A percentile compares a stretch with the other conserved stretches of the same genome.
Evolutionary conservation across 2,113 vertebrate genomes (phyloP).

Genomic region (Notothenia rossii): DNA sequence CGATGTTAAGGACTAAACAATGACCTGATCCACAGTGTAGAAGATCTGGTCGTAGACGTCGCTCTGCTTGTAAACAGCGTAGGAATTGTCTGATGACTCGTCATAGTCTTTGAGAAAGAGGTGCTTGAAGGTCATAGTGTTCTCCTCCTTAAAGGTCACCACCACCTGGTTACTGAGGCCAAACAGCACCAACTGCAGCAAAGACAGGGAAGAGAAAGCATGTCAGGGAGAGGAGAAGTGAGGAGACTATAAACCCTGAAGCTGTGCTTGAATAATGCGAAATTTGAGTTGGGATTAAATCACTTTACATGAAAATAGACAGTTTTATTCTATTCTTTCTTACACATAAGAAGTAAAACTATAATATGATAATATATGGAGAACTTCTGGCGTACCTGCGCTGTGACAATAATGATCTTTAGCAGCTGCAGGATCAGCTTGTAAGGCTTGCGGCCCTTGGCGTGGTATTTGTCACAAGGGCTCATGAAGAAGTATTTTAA

Average conservation of each 20-base stretch:
- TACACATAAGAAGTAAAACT: neutral
- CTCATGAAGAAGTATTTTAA: constrained; percentile 97
- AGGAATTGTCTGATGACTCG: constrained; percentile 81
- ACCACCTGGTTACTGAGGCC: constrained; percentile 97
- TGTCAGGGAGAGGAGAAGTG: too few relatives aligned
- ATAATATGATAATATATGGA: neutral
- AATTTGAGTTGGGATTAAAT: neutral
- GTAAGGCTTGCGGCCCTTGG: constrained; percentile 91
- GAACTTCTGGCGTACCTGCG: constrained; percentile 83
- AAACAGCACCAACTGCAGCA: constrained; percentile 90
- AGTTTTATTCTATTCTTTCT: too few relatives aligned
- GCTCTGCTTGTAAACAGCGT: constrained; percentile 87
- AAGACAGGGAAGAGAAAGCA: neutral
- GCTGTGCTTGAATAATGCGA: too few relatives aligned
- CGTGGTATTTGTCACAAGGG: constrained; percentile 93
- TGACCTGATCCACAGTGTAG: constrained; percentile 87
- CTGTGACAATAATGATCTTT: constrained; percentile 92
- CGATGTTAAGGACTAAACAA: too few relatives aligned
- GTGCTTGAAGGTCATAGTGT: constrained; percentile 93
- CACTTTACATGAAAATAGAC: too few relatives aligned
- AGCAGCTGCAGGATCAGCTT: constrained; percentile 90
- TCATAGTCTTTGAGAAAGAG: constrained; percentile 93
- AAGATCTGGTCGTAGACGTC: constrained; percentile 89
- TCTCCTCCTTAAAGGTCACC: constrained; percentile 96
- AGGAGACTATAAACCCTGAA: too few relatives aligned